These are phyloP conservation scores for Odocoileus hemionus DNA, from an alignment of 2,113 vertebrate genomes.

Conservation along the genomic window DNA sequence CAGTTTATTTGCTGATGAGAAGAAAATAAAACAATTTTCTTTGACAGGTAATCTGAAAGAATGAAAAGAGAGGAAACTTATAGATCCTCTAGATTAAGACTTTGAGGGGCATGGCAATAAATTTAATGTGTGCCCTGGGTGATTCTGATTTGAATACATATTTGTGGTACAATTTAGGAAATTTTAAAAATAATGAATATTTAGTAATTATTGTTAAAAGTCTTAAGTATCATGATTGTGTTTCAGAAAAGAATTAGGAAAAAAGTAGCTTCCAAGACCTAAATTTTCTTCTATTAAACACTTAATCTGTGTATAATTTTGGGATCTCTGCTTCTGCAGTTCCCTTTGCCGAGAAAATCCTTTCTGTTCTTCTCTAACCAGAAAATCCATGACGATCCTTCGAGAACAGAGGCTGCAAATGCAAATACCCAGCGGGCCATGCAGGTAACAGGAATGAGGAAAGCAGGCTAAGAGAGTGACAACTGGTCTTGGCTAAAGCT, in stretches of 20 bases:
- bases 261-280: background rate
- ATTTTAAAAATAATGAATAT: background rate
- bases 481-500: background rate
- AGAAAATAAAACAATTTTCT: background rate
- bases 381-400: background rate
- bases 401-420: background rate
- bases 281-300: background rate
- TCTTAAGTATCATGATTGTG: background rate
- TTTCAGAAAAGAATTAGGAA: background rate
- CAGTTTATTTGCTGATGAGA: background rate
- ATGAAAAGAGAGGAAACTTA: background rate
- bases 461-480: background rate
- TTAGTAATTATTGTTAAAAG: background rate
- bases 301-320: background rate
- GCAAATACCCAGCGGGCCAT: background rate
- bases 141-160: background rate
- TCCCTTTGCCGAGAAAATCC: constrained; percentile 8
- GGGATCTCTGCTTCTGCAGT: background rate
- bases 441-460: background rate
- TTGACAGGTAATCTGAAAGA: background rate
- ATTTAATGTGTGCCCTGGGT: background rate
- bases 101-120: background rate
- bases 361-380: background rate
- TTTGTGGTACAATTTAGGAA: background rate
- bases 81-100: background rate